Base-by-base conservation (phyloP, 2,888 invertebrate genomes). In the Erebia epiphron region DNA sequence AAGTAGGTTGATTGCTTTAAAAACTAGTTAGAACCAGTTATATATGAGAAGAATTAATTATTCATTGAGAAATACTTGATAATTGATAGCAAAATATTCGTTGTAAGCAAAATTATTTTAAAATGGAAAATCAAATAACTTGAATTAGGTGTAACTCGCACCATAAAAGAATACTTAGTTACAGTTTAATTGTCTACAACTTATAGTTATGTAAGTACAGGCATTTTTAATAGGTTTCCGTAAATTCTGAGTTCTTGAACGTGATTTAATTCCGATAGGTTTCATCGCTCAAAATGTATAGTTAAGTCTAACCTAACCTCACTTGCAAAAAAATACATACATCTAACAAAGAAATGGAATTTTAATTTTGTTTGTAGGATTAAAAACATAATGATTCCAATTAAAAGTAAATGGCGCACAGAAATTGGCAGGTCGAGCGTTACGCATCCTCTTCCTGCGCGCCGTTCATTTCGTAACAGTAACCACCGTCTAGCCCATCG, bases 381-480 rank as follows among this genome's bases (percentile, higher is more conserved):
- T 41, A 0, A 8, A 43, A 52, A 26, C 50, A 21, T 49, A 62
- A 35, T 3, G 69, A 67, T 68, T 67, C 26, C 52, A 72, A 75
- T 78, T 76, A 75, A 67, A 75, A 76, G 75, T 75, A 79, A 78
- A 79, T 79, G 79, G 76, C 68, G 81, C 80, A 78, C 79, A 78
- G 63, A 73, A 77, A 77, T 70, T 77, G 73, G 78, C 71, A 72
- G 71, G 78, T 73, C 74, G 76, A 77, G 77, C 79, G 73, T 77
- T 73, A 70, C 75, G 86, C 83, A 86, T 92, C 92, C 91, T 90
- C 88, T 92, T 91, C 91, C 92, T 90, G 90, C 81, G 82, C 43
- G 52, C 26, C 64, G 21, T 18, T 61, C 61, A 58, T 91, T 88
- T 91, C 91, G 91, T 89, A 91, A 92, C 84, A 86, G 85, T 83